Base-by-base conservation (phyloP, 2,888 invertebrate species). In the Kryphioiulus occultus region DNA sequence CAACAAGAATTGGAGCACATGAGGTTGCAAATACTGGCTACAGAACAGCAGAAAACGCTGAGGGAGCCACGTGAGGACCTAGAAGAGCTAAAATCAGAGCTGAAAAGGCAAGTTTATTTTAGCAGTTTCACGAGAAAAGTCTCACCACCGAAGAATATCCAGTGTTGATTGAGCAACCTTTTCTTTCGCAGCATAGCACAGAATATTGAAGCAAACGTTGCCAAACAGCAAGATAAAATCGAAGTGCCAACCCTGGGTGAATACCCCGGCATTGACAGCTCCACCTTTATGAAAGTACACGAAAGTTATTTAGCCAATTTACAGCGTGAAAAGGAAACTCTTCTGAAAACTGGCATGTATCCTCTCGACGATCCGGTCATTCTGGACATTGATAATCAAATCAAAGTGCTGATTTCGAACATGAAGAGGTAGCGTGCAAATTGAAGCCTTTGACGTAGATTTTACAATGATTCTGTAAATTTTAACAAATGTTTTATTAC, bases 341-440 rank as follows among this genome's bases (percentile, higher is more conserved):
- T 92, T n/a, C 90, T 92, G 44, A 89, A 91, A 85, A 92, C 92
- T 22, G 92, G 92, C n/a, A 91, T 92, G 17, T 92, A 92, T 89
- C 90, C 91, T 32, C 91, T 90, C 44, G 91, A 91, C 78, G 92
- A 92, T 89, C 90, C 90, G 86, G 92, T 92, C 86, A 92, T 92
- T 59, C 90, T 91, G 5, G 92, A 92, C 88, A 90, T 92, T n/a
- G 92, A 92, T 88, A 89, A 91, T 88, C 92, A 92, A 88, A 92
- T 92, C 44, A 89, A 91, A 42, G 1, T 1, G 12, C 47, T 47
- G 15, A 3, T 47, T 17, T 47, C 17, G 12, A 47, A 47, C 47
- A 47, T 1, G 12, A 47, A 47, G 4, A 47, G 47, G 12, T 47
- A 47, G 47, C 47, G 17, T 12, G 47, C 7, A 42, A 5, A 47